These are phyloP conservation scores for Tenthredo mesomela DNA, from an alignment of 2,888 invertebrate species.

Conservation along the genomic window DNA sequence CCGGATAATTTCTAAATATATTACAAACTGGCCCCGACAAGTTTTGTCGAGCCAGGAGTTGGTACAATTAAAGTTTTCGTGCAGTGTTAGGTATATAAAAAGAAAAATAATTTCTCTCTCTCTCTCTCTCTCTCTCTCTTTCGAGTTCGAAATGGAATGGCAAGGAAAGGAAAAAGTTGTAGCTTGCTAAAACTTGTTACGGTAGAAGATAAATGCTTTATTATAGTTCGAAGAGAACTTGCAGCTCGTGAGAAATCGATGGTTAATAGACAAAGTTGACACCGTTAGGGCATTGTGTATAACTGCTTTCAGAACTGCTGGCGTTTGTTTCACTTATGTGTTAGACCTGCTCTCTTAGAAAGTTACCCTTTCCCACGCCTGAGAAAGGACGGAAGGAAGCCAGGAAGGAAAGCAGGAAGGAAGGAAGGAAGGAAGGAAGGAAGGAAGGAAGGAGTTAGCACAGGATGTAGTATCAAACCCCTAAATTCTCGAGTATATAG, in stretches of 20 bases:
- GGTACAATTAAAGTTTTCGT: slow-evolving; percentile 37
- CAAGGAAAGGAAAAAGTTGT: slow-evolving; percentile 41
- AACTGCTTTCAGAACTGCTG: slow-evolving; percentile 65
- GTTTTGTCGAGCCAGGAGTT: not conserved
- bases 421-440: slow-evolving; percentile 38
- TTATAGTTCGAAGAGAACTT: slow-evolving; percentile 48
- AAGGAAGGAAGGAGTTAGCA: slow-evolving; percentile 39
- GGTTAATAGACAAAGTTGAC: slow-evolving; percentile 73
- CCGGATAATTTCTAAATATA: slow-evolving; percentile 8
- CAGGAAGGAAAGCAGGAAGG: slow-evolving; percentile 33
- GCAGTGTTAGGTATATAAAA: slow-evolving; percentile 5
- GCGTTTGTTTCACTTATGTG: slow-evolving; percentile 65
- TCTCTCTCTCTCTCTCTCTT: not conserved
- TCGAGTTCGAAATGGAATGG: slow-evolving; percentile 10
- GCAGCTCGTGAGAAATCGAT: slow-evolving; percentile 68
- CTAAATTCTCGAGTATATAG: slow-evolving; percentile 42
- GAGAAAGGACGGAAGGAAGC: slow-evolving; percentile 13
- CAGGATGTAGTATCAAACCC: not conserved
- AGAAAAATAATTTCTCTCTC: slow-evolving; percentile 40
- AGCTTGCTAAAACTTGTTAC: slow-evolving; percentile 43
- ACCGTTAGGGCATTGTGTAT: slow-evolving; percentile 64
- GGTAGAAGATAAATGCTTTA: slow-evolving; percentile 50
- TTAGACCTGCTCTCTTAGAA: slow-evolving; percentile 19
- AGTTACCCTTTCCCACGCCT: not conserved
- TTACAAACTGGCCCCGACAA: slow-evolving; percentile 3